phyloP scores from a whole-genome alignment of 2,113 vertebrate species.

The Ondatra zibethicus region DNA sequence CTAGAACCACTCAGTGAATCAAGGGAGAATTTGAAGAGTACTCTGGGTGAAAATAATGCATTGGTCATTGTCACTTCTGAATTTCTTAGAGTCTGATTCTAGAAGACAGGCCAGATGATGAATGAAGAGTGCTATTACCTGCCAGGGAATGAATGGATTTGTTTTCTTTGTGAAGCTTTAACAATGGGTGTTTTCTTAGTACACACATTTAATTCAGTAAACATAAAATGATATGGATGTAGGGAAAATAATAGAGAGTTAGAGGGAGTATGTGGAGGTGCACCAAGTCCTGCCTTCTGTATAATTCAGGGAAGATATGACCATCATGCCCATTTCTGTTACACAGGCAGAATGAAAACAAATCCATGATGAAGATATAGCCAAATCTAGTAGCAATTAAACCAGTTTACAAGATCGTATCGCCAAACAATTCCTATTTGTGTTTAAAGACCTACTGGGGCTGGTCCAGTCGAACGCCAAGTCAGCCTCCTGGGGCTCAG shows the following conservation, averaged over 20 bases:
- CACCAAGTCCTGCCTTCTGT: background rate
- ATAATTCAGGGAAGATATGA: background rate
- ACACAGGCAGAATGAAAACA: background rate
- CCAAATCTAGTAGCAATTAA: slow-evolving; percentile 28
- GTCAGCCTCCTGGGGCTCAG: slow-evolving; percentile 6
- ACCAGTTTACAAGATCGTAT: background rate
- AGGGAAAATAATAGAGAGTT: background rate
- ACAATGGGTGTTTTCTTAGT: background rate
- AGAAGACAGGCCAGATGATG: background rate
- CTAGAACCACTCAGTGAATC: background rate
- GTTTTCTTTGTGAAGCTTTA: background rate
- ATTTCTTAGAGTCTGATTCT: background rate
- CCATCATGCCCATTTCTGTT: background rate
- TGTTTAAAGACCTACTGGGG: slow-evolving; percentile 18
- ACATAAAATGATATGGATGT: background rate
- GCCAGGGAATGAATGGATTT: background rate
- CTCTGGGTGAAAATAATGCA: background rate
- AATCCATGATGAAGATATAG: background rate
- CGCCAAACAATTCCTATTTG: slow-evolving; percentile 39
- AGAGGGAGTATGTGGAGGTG: background rate
- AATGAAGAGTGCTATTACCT: background rate
- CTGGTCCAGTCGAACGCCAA: slow-evolving; percentile 42
- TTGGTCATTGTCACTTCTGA: background rate
- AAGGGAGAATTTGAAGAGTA: background rate
- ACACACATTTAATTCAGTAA: background rate